These are phyloP conservation scores for Hypsibius dujardini DNA, from an alignment of 1,140 invertebrate species.

Conservation along the genomic window DNA sequence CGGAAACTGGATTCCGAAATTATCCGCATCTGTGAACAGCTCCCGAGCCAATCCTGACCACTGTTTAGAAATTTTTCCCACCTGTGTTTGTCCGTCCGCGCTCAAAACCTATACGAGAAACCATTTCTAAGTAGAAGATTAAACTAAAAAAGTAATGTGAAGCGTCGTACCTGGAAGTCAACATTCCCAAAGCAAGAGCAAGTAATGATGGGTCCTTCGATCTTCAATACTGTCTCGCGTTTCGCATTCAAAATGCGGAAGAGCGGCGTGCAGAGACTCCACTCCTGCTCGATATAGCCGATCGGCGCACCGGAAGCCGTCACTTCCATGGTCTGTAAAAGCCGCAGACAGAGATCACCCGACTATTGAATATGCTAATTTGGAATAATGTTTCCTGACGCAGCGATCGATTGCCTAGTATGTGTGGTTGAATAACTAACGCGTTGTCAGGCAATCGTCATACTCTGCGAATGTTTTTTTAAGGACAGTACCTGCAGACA, in stretches of 20 bases:
- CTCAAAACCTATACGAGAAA: conserved; percentile 16
- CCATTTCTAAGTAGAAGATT: too few relatives aligned
- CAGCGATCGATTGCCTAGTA: too few relatives aligned
- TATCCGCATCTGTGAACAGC: conserved; percentile 25
- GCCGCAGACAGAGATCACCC: conserved; percentile 16
- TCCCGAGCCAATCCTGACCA: conserved; percentile 25
- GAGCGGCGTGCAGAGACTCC: not conserved
- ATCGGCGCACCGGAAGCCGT: conserved; percentile 26
- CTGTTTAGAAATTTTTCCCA: conserved; percentile 28
- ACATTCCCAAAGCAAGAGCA: not conserved
- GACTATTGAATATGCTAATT: not conserved
- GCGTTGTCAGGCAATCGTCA: conserved; percentile 25
- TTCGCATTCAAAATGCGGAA: conserved; percentile 6
- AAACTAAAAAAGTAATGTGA: too few relatives aligned
- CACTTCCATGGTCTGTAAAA: conserved; percentile 28
- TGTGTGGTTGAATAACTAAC: too few relatives aligned
- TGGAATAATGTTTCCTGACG: too few relatives aligned
- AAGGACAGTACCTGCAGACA: conserved; percentile 28
- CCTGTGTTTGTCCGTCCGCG: conserved; percentile 22
- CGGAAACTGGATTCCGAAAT: conserved; percentile 27
- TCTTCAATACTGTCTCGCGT: not conserved
- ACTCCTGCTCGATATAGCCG: conserved; percentile 8
- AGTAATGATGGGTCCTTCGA: not conserved
- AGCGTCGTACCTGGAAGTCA: not conserved
- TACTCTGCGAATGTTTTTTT: conserved; percentile 20